Evolutionary conservation across 2,113 vertebrate genomes (phyloP).

Genomic region (Felis catus): DNA sequence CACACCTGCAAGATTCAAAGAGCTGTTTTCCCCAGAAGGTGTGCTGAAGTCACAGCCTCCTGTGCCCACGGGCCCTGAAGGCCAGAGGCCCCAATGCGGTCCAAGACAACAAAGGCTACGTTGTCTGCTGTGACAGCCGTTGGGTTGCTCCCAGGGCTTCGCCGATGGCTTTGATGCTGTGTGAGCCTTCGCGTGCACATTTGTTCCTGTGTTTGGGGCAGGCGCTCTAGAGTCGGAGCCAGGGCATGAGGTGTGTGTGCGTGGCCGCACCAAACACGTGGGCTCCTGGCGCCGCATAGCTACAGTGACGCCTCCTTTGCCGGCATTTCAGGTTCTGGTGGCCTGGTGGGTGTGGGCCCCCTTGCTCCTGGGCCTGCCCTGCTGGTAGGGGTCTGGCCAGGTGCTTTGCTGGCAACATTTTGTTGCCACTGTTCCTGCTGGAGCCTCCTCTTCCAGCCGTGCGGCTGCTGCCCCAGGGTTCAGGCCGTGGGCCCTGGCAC

Average conservation of each 20-base stretch:
- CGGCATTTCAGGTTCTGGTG: neutral
- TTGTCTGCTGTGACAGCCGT: neutral
- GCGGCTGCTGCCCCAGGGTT: neutral
- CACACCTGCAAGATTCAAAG: neutral
- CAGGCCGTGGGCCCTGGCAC: too few relatives aligned
- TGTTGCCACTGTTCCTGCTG: neutral
- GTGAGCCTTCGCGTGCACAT: neutral
- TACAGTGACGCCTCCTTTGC: fast-evolving
- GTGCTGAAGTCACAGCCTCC: neutral
- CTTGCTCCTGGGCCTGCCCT: neutral
- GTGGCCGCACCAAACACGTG: neutral
- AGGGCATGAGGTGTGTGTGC: neutral
- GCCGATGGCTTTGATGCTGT: neutral
- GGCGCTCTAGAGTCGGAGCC: neutral
- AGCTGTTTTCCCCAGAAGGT: neutral
- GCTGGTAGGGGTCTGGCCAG: neutral
- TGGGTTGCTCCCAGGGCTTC: neutral
- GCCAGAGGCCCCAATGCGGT: neutral
- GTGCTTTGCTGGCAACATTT: neutral
- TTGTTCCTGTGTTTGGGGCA: neutral
- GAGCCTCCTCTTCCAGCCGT: neutral
- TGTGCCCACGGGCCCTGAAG: neutral
- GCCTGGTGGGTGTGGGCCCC: neutral
- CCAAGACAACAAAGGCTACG: neutral
- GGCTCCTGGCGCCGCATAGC: neutral